These are phyloP conservation scores for Hormaphis cornu DNA, from an alignment of 1,140 invertebrate species.

Conservation along the genomic window DNA sequence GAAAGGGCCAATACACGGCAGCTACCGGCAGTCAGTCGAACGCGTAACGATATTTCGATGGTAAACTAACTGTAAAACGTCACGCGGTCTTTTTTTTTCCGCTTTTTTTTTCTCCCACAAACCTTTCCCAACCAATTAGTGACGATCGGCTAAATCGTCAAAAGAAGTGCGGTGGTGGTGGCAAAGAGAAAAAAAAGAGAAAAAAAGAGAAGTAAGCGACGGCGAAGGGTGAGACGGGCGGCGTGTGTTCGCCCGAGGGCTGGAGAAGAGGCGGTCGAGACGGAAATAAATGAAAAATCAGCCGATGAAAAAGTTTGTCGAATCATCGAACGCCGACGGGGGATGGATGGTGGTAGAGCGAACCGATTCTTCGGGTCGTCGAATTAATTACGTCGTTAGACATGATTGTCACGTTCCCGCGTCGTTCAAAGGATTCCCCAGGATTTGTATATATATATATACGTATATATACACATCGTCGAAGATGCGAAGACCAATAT, in stretches of 20 bases:
- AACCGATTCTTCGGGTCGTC: constrained; percentile 24
- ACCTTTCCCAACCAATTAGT: constrained; percentile 19
- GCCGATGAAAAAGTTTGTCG: constrained; percentile 30
- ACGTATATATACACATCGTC: neutral
- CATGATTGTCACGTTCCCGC: constrained; percentile 28
- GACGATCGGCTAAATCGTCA: constrained; percentile 3
- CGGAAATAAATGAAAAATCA: constrained; percentile 32
- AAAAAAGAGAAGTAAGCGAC: neutral
- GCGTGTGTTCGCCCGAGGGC: constrained; percentile 9
- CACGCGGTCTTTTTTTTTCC: neutral
- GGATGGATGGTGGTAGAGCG: neutral
- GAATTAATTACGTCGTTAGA: constrained; percentile 32
- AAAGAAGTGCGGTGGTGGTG: neutral
- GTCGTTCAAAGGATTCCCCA: constrained; percentile 2
- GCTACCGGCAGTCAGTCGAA: constrained; percentile 4
- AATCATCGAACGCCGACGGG: constrained; percentile 17
- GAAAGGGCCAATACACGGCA: too few species aligned
- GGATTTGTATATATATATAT: neutral
- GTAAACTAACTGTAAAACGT: constrained; percentile 28
- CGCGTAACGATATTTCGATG: neutral
- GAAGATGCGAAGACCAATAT: neutral
- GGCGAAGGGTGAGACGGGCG: too few species aligned
- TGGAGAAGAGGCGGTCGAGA: constrained; percentile 12
- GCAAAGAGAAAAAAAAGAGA: neutral
- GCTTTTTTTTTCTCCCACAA: neutral